phyloP scores from a whole-genome alignment of 2,888 invertebrate genomes.

The Erebia ligea region DNA sequence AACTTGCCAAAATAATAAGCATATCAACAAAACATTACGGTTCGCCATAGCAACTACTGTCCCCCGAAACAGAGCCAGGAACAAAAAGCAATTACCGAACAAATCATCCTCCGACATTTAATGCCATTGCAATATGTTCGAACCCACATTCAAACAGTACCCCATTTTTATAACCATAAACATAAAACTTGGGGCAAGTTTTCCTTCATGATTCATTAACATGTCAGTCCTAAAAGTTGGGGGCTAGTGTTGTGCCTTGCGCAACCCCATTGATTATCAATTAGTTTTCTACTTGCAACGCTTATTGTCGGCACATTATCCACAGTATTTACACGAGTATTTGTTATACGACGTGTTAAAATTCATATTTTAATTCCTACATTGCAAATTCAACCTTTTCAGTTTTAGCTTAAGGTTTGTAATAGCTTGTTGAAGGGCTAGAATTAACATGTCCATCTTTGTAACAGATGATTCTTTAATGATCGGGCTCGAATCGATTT shows the following conservation, averaged over 20 bases:
- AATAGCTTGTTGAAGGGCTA: conserved; percentile 47
- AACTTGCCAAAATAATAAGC: conserved; percentile 63
- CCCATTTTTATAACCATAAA: conserved; percentile 54
- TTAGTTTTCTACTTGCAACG: conserved; percentile 79
- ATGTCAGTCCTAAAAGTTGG: conserved; percentile 62
- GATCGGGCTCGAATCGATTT: conserved; percentile 75
- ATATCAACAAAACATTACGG: conserved; percentile 72
- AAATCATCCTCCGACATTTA: conserved; percentile 81
- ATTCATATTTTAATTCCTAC: conserved; percentile 48
- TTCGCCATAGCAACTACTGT: conserved; percentile 63
- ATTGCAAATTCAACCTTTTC: conserved; percentile 48
- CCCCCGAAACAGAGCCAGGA: conserved; percentile 56
- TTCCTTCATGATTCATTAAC: conserved; percentile 76
- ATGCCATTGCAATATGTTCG: conserved; percentile 80
- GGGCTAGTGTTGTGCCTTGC: conserved; percentile 59
- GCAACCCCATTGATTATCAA: conserved; percentile 79
- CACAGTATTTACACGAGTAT: conserved; percentile 77
- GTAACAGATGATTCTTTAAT: conserved; percentile 80
- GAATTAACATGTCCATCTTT: conserved; percentile 77
- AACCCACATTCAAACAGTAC: conserved; percentile 64
- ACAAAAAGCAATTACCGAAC: conserved; percentile 80
- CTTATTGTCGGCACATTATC: conserved; percentile 75
- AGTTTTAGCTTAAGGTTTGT: conserved; percentile 45
- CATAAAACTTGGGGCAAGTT: conserved; percentile 59
- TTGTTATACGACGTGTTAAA: conserved; percentile 69